Evolutionary conservation across 1,140 invertebrate genomes (phyloP), one percentile per base, ranked within the genome.

Genomic region (Trichonephila clavipes): DNA sequence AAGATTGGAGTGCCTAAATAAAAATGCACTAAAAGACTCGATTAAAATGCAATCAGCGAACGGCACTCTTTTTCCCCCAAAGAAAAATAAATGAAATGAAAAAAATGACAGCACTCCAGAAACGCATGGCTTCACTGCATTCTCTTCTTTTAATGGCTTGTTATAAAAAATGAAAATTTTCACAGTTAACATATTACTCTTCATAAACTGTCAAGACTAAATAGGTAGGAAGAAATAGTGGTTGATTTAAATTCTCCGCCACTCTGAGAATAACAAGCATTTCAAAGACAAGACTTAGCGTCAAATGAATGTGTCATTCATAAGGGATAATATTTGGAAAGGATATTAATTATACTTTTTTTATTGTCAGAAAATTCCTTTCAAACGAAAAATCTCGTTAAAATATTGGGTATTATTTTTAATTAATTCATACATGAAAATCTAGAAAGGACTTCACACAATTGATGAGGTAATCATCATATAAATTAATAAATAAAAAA

Each of bases 161-260:
- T 77, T 77, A 77, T 34, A 77, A 77, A 77, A 77, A 77, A 40
- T 19, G 72, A 77, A 77, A 77, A 77, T 40, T 77, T 77, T 40
- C 72, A 77, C 72, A 77, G 72, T 77, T 77, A 77, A 77, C 72
- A 77, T 77, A 77, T 77, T 77, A 77, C 16, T 77, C 72, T 77
- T 77, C 34, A 77, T 77, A 77, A 77, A 77, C 72, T 77, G 72
- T 77, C 72, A 77, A 77, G 72, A 34, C 34, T 77, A 77, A 77
- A 77, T 77, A 77, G 72, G 72, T 77, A 77, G 72, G 16, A 1
- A 40, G 72, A 77, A 77, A 16, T 14, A 77, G 72, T 40, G 72
- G 72, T 77, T 77, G 72, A 77, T 77, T 77, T 77, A 77, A 77
- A 77, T 77, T 77, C 72, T 14, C 34, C 24, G 72, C 72, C 28